Base-by-base conservation (phyloP, 2,888 invertebrate species). In the Limenitis camilla region DNA sequence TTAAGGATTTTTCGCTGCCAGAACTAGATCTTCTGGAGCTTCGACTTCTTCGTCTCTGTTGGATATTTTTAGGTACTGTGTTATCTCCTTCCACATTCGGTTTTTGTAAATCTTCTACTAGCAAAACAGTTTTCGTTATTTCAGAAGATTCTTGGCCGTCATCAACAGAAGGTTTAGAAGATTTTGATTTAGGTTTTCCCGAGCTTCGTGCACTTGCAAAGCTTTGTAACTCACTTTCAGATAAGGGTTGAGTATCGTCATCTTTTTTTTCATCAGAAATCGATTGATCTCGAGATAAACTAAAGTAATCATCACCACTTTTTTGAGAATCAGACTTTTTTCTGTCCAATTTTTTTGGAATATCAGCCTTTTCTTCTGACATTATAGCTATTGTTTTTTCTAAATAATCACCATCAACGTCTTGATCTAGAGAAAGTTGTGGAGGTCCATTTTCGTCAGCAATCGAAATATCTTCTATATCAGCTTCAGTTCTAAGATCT, bases 401-500 rank as follows among this genome's bases (percentile, higher is more conserved):
- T 63, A 78, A 79, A 74, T 88, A 90, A 65, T 92, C 90, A 48
- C 90, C 90, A 5, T 75, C 76, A 1, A 81, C 85, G 5, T 89
- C 84, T 51, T 88, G 88, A 50, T 91, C 89, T 52, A 91, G 81
- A 11, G 84, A 85, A 29, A 85, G 59, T 49, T 80, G 80, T 0
- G 76, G 77, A 0, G 68, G 64, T n/a, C 72, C 80, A 44, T 90
- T 90, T 67, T 94, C 93, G 68, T 95, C 95, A 38, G 92, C 91
- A 50, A 94, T 92, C 0, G 96, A 95, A 55, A 94, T 92, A 65
- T 96, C 96, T 71, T 96, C 96, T 57, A 96, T 85, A 61, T 94
- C 96, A 0, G 94, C 95, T 80, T 96, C 96, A 0, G 96, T 96
- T 49, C 94, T 89, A 55, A 94, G 82, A 71, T 96, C 96, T 67